Conservation (phyloP, 2,888 invertebrate genomes). For the Lobophora halterata region DNA sequence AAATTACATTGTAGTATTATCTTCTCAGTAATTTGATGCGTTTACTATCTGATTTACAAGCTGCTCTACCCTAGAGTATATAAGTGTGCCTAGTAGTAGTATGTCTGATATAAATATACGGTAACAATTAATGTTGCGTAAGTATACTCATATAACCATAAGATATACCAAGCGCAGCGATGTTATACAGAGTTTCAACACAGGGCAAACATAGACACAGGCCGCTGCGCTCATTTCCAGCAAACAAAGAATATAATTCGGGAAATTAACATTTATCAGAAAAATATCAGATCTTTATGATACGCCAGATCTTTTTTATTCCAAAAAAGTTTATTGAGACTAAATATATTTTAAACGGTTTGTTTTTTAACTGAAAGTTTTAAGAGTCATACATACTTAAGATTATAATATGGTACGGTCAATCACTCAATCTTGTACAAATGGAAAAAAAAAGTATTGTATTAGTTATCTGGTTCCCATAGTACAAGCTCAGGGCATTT, state of each 20-base stretch:
- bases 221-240: constrained; percentile 61
- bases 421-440: too few species aligned
- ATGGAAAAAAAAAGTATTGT: too few species aligned
- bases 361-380: too few species aligned
- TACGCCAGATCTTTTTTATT: constrained; percentile 2
- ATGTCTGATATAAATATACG: constrained; percentile 17
- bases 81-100: too few species aligned
- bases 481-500: too few species aligned
- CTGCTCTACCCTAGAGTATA: constrained; percentile 1
- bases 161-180: constrained; percentile 48
- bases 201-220: constrained; percentile 60
- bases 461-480: too few species aligned
- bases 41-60: not conserved
- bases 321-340: too few species aligned
- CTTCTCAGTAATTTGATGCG: too few species aligned
- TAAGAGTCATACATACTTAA: too few species aligned
- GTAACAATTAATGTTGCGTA: constrained; percentile 43
- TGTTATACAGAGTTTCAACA: constrained; percentile 66
- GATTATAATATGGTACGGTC: too few species aligned
- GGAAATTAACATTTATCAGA: constrained; percentile 41
- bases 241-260: constrained; percentile 55
- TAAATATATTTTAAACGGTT: too few species aligned
- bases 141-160: constrained; percentile 36
- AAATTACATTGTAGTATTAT: too few species aligned
- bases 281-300: constrained; percentile 33